A percentile compares a stretch with the other conserved stretches of the same genome.
Evolutionary conservation across 1,140 invertebrate species (phyloP).

Genomic region (Gonatopus flavifemur): DNA sequence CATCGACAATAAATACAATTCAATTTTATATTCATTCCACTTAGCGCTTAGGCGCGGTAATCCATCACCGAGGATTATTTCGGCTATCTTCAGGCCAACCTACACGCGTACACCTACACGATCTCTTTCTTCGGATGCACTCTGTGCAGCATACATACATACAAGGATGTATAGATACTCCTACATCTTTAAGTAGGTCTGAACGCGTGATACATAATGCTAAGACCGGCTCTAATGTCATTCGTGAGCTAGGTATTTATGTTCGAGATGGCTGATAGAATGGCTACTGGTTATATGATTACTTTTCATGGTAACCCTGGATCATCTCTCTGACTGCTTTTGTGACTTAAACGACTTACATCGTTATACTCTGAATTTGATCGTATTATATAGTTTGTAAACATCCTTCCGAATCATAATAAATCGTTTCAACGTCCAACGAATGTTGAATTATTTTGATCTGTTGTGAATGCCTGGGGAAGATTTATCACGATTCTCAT

Average conservation of each 20-base stretch:
- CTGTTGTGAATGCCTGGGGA: no score
- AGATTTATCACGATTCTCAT: no score
- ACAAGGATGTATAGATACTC: conserved; percentile 1
- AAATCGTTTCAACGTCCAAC: no score
- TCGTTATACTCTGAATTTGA: no score
- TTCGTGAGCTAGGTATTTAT: conserved; percentile 50
- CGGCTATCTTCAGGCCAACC: conserved; percentile 44
- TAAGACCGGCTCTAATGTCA: conserved; percentile 39
- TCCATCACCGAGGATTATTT: conserved; percentile 52
- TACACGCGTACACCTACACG: conserved; percentile 20
- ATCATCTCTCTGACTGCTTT: conserved; percentile 1
- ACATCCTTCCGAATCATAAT: no score
- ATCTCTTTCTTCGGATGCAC: neutral
- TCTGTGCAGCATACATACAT: conserved; percentile 3
- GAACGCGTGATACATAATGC: conserved; percentile 36
- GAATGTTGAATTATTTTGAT: no score
- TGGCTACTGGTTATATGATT: conserved; percentile 37
- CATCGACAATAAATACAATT: conserved; percentile 54
- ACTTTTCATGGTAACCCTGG: conserved; percentile 29
- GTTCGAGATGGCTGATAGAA: conserved; percentile 41
- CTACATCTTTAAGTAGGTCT: conserved; percentile 14
- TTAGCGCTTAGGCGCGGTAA: conserved; percentile 45
- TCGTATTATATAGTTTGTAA: no score
- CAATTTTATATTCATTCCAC: conserved; percentile 55
- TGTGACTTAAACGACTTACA: no score